A percentile compares a stretch with the other conserved stretches of the same genome.
Evolutionary conservation across 92 coral and sea anemone genomes (phyloP).

Genomic region (Pocillopora meandrina): DNA sequence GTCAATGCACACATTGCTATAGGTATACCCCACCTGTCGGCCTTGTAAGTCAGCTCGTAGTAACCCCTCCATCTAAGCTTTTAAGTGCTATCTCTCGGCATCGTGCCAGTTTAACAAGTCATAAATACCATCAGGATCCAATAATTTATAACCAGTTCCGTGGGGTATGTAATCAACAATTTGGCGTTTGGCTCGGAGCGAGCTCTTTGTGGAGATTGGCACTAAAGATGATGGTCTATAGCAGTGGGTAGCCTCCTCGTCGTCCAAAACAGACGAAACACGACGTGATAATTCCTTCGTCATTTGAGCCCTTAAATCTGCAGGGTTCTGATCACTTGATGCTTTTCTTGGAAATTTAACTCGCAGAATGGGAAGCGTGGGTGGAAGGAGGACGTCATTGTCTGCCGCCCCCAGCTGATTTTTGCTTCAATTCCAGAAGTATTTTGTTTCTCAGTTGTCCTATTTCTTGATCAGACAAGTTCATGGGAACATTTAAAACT

Average conservation of each 20-base stretch:
- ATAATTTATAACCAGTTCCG: background rate
- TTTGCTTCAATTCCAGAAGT: conserved; percentile 42
- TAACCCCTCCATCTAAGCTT: conserved; percentile 27
- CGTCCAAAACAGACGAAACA: conserved; percentile 7
- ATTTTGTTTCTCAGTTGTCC: conserved; percentile 34
- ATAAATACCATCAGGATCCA: conserved; percentile 22
- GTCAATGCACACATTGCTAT: too few species aligned
- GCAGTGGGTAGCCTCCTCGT: conserved; percentile 15
- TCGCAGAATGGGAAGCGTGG: conserved; percentile 28
- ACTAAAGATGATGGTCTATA: conserved; percentile 33
- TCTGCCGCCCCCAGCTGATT: conserved; percentile 11
- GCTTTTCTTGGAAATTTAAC: conserved; percentile 38
- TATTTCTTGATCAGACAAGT: conserved; percentile 47
- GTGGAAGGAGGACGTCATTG: background rate
- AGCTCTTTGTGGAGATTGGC: conserved; percentile 6
- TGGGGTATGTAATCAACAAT: background rate
- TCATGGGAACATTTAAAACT: conserved; percentile 56
- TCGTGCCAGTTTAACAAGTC: conserved; percentile 43
- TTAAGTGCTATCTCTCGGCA: conserved; percentile 31
- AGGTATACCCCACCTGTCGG: conserved; percentile 15
- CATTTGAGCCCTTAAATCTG: conserved; percentile 47
- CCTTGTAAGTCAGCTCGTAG: conserved; percentile 27
- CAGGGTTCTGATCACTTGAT: conserved; percentile 29
- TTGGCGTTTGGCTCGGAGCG: background rate
- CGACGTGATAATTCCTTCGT: conserved; percentile 44